phyloP scores from a whole-genome alignment of 2,113 vertebrate species.

The Capreolus pygargus region DNA sequence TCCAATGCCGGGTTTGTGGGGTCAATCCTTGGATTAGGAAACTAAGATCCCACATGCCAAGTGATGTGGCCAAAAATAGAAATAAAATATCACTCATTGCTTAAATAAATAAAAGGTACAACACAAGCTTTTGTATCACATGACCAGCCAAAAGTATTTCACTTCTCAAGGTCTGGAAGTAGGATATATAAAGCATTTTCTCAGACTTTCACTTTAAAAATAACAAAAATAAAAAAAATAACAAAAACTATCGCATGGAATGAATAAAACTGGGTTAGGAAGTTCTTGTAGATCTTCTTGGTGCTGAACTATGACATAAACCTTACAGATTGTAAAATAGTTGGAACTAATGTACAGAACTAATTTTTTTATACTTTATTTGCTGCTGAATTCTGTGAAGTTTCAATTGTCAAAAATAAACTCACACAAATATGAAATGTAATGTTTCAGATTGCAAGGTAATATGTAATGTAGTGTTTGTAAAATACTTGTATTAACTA shows the following conservation, averaged over 20 bases:
- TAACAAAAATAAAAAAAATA: not conserved
- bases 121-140: conserved; percentile 47
- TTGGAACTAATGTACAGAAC: conserved; percentile 82
- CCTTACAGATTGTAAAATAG: conserved; percentile 81
- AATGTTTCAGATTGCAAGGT: conserved; percentile 68
- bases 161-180: conserved; percentile 27
- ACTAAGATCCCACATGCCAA: not conserved
- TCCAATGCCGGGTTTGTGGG: not conserved
- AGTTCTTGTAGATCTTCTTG: conserved; percentile 74
- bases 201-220: conserved; percentile 47
- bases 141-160: conserved; percentile 45
- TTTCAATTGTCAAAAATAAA: conserved; percentile 75
- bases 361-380: conserved; percentile 76
- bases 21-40: not conserved
- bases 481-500: conserved; percentile 74
- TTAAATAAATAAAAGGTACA: not conserved
- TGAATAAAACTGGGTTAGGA: conserved; percentile 68
- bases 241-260: conserved; percentile 5
- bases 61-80: not conserved
- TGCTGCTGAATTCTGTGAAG: conserved; percentile 77
- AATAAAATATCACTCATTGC: not conserved
- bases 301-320: conserved; percentile 79
- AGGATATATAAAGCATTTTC: conserved; percentile 9
- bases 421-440: conserved; percentile 66
- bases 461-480: conserved; percentile 78